These are phyloP conservation scores for Hybognathus amarus DNA, from an alignment of 2,797 vertebrate species.

Conservation along the genomic window DNA sequence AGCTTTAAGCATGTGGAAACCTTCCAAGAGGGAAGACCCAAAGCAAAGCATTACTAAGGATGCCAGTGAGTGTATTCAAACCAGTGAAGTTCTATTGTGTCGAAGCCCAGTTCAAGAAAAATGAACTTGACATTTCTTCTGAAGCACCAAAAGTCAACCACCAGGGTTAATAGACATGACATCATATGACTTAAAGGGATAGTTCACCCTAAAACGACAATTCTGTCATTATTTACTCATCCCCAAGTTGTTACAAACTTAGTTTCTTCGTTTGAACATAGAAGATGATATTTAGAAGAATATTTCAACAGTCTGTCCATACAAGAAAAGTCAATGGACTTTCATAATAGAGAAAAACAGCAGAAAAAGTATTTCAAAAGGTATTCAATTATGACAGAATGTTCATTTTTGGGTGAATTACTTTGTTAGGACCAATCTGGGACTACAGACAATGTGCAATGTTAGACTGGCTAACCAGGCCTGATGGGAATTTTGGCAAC, in stretches of 20 bases:
- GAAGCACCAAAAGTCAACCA: conserved; percentile 15
- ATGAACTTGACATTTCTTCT: conserved; percentile 12
- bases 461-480: conserved; percentile 32
- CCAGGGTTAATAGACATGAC: conserved; percentile 13
- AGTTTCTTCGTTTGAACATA: not conserved
- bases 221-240: not conserved
- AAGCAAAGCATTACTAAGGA: conserved; percentile 8
- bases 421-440: not conserved
- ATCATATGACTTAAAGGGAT: not conserved
- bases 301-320: not conserved
- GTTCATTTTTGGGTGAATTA: not conserved
- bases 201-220: not conserved
- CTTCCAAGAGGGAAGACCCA: conserved; percentile 1
- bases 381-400: not conserved
- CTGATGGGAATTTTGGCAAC: conserved; percentile 15
- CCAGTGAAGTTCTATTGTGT: not conserved
- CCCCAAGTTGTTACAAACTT: not conserved
- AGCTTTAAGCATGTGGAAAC: conserved; percentile 7
- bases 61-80: not conserved
- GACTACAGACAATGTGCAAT: not conserved
- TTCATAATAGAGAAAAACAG: not conserved
- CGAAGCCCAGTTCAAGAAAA: not conserved
- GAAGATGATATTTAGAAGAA: not conserved
- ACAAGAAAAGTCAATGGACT: not conserved
- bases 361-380: not conserved